Evolutionary conservation across 2,888 invertebrate species (phyloP), one percentile per base, ranked within the genome.

Genomic region (Acholoe squamosa): DNA sequence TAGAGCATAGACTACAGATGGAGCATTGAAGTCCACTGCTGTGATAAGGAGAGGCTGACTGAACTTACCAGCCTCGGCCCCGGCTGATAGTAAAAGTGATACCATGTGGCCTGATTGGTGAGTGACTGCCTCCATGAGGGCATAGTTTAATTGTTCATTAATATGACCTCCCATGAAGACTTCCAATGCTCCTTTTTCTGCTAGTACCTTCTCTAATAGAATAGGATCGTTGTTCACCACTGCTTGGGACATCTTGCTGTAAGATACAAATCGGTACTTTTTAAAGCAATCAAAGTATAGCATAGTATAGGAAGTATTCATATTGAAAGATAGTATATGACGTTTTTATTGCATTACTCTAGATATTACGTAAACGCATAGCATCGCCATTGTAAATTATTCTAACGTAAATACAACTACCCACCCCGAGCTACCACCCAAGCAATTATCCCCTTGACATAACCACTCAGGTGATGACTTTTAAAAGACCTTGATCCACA

Each of bases 41-140:
- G 86, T 86, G 19, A 86, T 56, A 7, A 86, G 86, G n/a, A 86
- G 28, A 12, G 86, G 86, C 25, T 86, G 54, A 25, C 28, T 86
- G 86, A 86, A 86, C 19, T 28, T 54, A 28, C 56, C n/a, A 16
- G 86, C 52, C 0, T 86, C 56, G 0, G 86, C 86, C 22, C 86
- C 86, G 0, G 86, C 52, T 16, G 52, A 28, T n/a, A 86, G 28
- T 5, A 86, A 54, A 12, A 86, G 52, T 10, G 52, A 31, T 1
- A 86, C 86, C 86, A 86, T 86, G 54, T 31, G 28, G 25, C 54
- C 86, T 0, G 86, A 54, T 54, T 31, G 86, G 52, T 86, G 86
- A 28, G 86, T 86, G 1, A 86, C 86, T 54, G 86, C 86, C 86
- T 86, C 86, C 86, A 86, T 86, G 0, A 86, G 56, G 54, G 54